Evolutionary conservation across 2,797 vertebrate species (phyloP).

Genomic region (Pipistrellus nathusii): DNA sequence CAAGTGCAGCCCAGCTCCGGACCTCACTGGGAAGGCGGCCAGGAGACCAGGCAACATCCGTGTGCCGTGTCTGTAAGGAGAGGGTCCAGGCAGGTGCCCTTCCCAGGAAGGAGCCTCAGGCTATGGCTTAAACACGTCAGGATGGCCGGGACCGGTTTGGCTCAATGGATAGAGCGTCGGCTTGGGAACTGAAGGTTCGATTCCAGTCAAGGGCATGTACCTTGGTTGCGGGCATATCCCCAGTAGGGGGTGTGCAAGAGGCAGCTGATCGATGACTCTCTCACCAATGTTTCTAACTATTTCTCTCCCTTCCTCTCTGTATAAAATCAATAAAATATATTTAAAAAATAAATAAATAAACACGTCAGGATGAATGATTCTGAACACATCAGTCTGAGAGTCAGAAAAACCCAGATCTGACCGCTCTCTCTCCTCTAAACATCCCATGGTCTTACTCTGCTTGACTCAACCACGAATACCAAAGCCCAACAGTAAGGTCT

Average conservation of each 20-base stretch:
- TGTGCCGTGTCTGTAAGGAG: fast-evolving
- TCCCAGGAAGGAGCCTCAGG: not conserved
- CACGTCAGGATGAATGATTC: not conserved
- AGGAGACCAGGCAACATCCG: not conserved
- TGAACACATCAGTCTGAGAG: not conserved
- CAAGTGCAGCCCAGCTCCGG: fast-evolving
- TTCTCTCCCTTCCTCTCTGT: no score
- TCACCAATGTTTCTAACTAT: no score
- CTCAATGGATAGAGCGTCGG: no score
- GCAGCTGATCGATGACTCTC: no score
- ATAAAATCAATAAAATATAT: no score
- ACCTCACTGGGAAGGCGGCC: not conserved
- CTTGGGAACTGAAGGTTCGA: no score
- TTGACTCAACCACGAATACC: not conserved
- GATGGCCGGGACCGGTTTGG: no score
- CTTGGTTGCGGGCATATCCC: no score
- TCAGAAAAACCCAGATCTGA: not conserved
- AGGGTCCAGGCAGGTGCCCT: not conserved
- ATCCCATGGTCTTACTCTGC: not conserved
- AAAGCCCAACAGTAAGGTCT: not conserved
- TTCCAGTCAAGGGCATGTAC: no score
- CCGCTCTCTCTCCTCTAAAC: not conserved
- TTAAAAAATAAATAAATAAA: no score
- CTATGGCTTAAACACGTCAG: not conserved
- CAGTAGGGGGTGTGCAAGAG: no score